Conservation (phyloP, 1,140 invertebrate genomes). For the Aleiodes sp. region DNA sequence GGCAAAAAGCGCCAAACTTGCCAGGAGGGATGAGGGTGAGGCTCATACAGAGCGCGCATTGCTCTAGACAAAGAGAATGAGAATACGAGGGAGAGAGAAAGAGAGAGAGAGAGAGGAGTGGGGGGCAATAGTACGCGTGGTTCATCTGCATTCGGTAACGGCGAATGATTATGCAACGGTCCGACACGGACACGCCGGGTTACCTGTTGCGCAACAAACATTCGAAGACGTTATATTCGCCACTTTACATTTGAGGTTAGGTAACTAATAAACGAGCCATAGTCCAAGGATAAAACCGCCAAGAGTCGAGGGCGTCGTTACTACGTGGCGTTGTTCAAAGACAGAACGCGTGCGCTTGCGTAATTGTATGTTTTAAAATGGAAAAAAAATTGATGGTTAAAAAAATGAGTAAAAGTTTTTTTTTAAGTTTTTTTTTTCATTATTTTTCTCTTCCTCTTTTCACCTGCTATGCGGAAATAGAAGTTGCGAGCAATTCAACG, state of each 20-base stretch:
- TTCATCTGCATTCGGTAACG: constrained; percentile 52
- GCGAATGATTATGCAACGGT: constrained; percentile 57
- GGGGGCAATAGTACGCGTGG: constrained; percentile 15
- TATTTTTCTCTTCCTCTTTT: too few relatives aligned
- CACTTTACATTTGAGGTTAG: constrained; percentile 61
- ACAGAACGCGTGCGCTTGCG: constrained; percentile 9
- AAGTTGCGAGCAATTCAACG: background rate
- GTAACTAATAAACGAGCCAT: constrained; percentile 63
- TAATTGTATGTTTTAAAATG: constrained; percentile 19
- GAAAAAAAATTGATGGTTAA: background rate
- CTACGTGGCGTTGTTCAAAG: too few relatives aligned
- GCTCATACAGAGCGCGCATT: too few relatives aligned
- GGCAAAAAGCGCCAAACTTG: too few relatives aligned
- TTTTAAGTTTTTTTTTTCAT: too few relatives aligned
- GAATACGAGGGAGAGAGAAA: too few relatives aligned
- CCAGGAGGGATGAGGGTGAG: too few relatives aligned
- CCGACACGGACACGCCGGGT: constrained; percentile 40
- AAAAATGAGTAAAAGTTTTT: too few relatives aligned
- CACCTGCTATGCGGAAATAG: too few relatives aligned
- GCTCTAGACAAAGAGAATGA: too few relatives aligned
- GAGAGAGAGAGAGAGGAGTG: background rate
- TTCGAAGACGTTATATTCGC: constrained; percentile 56
- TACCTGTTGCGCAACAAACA: constrained; percentile 62
- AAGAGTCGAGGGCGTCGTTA: constrained; percentile 30
- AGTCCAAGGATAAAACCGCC: constrained; percentile 61